Evolutionary conservation across 2,113 vertebrate genomes (phyloP).

Genomic region (Thinocorus orbignyianus): DNA sequence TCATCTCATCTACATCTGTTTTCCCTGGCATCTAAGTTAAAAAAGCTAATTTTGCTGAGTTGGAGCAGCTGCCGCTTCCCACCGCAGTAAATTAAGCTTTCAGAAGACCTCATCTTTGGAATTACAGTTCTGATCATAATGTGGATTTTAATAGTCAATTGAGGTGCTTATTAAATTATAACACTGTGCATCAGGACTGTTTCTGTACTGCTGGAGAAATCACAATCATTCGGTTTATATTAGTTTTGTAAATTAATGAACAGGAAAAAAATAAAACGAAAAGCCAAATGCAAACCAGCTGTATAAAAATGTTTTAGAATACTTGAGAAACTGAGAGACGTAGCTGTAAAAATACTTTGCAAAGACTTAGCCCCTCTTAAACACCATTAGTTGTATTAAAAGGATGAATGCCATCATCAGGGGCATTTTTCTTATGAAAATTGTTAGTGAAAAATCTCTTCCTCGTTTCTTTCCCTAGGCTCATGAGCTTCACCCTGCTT

Average conservation of each 20-base stretch:
- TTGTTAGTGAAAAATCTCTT: background rate
- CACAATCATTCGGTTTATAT: constrained; percentile 20
- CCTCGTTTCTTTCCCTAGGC: background rate
- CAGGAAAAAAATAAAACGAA: constrained; percentile 51
- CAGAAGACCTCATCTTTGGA: constrained; percentile 55
- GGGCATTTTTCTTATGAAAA: background rate
- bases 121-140: constrained; percentile 59
- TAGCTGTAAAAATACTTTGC: constrained; percentile 26
- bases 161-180: constrained; percentile 66
- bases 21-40: constrained; percentile 33
- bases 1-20: constrained; percentile 45
- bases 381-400: constrained; percentile 5
- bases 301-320: constrained; percentile 29
- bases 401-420: background rate
- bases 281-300: constrained; percentile 59
- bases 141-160: constrained; percentile 58
- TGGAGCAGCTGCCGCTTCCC: constrained; percentile 54
- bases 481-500: background rate
- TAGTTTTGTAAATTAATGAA: constrained; percentile 61
- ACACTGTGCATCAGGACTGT: background rate
- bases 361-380: background rate
- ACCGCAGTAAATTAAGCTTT: constrained; percentile 61
- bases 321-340: constrained; percentile 3
- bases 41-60: constrained; percentile 41
- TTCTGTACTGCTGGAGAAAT: constrained; percentile 9